phyloP scores from a whole-genome alignment of 2,797 vertebrate species.

The Tolypeutes matacus region DNA sequence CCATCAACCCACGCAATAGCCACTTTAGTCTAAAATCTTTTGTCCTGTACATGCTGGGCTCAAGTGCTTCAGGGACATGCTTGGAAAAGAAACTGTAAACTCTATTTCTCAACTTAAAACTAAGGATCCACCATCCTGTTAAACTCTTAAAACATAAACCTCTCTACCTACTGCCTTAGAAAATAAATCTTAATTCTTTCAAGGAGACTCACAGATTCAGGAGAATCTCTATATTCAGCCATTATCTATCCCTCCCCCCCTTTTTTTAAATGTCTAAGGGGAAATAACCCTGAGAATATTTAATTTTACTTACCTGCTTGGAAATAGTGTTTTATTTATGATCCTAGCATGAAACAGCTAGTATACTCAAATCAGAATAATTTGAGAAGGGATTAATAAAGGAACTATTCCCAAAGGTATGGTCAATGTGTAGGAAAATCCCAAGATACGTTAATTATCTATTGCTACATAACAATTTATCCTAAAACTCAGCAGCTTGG shows the following conservation, averaged over 20 bases:
- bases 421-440: background rate
- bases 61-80: background rate
- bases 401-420: background rate
- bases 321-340: background rate
- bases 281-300: background rate
- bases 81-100: background rate
- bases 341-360: background rate
- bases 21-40: background rate
- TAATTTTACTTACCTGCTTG: background rate
- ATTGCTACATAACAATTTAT: background rate
- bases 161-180: background rate
- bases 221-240: background rate
- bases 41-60: background rate
- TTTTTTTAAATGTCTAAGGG: background rate
- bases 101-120: background rate
- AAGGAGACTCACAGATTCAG: background rate
- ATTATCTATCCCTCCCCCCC: background rate
- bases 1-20: background rate
- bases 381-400: background rate
- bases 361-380: background rate
- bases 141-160: slow-evolving; percentile 25
- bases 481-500: background rate
- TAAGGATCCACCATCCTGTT: slow-evolving; percentile 6
- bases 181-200: slow-evolving; percentile 19
- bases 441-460: background rate